These are phyloP conservation scores for Melinaea marsaeus DNA, from an alignment of 2,888 invertebrate genomes.

Conservation along the genomic window DNA sequence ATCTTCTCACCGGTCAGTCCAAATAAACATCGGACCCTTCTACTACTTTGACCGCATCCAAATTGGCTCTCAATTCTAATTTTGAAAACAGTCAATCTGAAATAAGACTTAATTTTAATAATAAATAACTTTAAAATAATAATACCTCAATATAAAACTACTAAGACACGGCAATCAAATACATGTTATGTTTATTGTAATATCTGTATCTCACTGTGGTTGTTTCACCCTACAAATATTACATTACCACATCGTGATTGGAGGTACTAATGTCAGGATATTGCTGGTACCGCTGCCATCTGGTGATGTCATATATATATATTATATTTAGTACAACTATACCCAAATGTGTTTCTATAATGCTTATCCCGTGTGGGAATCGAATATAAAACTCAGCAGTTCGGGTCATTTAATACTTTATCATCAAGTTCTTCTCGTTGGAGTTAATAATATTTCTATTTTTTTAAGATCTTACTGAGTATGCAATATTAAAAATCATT, in stretches of 20 bases:
- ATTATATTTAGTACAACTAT: background rate
- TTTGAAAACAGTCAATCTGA: constrained; percentile 85
- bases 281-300: constrained; percentile 84
- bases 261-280: constrained; percentile 80
- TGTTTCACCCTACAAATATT: constrained; percentile 70
- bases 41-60: constrained; percentile 84
- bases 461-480: no score
- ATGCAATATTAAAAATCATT: no score
- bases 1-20: constrained; percentile 89
- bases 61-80: constrained; percentile 84
- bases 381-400: no score
- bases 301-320: constrained; percentile 61
- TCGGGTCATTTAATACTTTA: no score
- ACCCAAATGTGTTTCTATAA: no score
- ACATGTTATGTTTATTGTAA: background rate
- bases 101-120: constrained; percentile 5
- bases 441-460: no score
- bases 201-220: constrained; percentile 76
- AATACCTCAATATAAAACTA: no score
- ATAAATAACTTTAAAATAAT: no score
- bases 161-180: no score
- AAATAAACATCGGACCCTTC: constrained; percentile 90
- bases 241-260: constrained; percentile 79
- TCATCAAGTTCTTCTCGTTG: no score
- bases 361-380: no score